phyloP scores from a whole-genome alignment of 2,113 vertebrate genomes.

The Verasper variegatus region DNA sequence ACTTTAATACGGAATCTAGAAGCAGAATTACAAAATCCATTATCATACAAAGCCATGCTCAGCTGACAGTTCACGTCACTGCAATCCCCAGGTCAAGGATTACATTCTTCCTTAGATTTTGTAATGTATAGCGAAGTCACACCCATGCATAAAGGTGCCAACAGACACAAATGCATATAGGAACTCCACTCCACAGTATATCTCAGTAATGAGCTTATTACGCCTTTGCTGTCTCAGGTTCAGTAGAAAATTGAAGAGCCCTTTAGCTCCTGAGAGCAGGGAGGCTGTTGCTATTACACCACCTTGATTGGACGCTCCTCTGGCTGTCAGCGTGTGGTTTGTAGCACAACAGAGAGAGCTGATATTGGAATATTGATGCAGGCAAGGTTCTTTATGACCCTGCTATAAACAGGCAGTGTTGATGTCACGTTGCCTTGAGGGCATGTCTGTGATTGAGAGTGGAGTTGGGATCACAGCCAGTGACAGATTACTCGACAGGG shows the following conservation, averaged over 20 bases:
- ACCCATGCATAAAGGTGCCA: conserved; percentile 21
- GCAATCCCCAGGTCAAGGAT: conserved; percentile 47
- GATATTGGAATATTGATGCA: conserved; percentile 76
- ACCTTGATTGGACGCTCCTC: conserved; percentile 50
- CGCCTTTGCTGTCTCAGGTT: conserved; percentile 38
- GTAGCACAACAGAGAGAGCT: conserved; percentile 55
- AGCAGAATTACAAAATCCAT: conserved; percentile 29
- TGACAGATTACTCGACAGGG: conserved; percentile 59
- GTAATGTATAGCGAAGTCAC: conserved; percentile 6
- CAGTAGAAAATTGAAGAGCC: conserved; percentile 54
- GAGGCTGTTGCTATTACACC: conserved; percentile 51
- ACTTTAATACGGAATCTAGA: conserved; percentile 34
- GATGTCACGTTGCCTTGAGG: conserved; percentile 65
- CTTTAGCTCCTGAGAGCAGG: conserved; percentile 49
- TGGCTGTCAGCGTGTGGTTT: conserved; percentile 50
- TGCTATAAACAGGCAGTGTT: conserved; percentile 66
- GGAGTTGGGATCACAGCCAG: conserved; percentile 70
- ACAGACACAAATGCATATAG: conserved; percentile 9
- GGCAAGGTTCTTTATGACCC: conserved; percentile 67
- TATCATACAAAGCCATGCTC: conserved; percentile 55
- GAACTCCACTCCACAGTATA: conserved; percentile 5
- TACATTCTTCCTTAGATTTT: conserved; percentile 25
- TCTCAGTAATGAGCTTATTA: conserved; percentile 59
- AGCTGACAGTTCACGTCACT: conserved; percentile 33
- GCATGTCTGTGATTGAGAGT: conserved; percentile 69